Conservation (phyloP, 2,113 vertebrate species). For the Syngnathus typhle region DNA sequence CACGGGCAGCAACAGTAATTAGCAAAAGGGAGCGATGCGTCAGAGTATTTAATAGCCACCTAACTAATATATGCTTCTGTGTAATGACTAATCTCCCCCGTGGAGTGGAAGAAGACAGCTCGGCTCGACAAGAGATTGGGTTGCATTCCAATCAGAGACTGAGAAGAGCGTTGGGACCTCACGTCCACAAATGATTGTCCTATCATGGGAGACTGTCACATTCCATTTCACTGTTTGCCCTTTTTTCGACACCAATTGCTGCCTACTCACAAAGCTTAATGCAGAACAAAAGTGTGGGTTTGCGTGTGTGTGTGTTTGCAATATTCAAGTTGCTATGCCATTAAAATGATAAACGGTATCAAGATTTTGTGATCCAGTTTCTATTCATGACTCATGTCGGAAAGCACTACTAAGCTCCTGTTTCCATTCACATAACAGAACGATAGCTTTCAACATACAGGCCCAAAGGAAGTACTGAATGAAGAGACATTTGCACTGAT, state of each 20-base stretch:
- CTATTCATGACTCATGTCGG: too few relatives aligned
- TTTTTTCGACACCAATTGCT: slow-evolving; percentile 36
- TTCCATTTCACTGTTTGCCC: slow-evolving; percentile 42
- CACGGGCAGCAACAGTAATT: slow-evolving; percentile 34
- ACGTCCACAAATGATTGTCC: slow-evolving; percentile 5
- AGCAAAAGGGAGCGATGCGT: slow-evolving; percentile 41
- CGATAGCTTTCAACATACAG: too few relatives aligned
- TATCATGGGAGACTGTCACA: slow-evolving; percentile 15
- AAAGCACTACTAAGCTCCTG: too few relatives aligned
- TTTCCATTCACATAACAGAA: too few relatives aligned
- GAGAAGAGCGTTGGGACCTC: slow-evolving; percentile 23
- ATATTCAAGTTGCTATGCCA: too few relatives aligned
- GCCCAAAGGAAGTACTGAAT: too few relatives aligned
- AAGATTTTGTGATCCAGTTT: too few relatives aligned
- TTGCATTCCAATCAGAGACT: slow-evolving; percentile 34
- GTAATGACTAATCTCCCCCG: slow-evolving; percentile 46
- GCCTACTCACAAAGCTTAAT: slow-evolving; percentile 52
- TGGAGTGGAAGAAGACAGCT: slow-evolving; percentile 23
- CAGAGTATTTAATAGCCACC: slow-evolving; percentile 48
- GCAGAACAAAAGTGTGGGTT: slow-evolving; percentile 41
- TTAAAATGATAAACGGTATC: too few relatives aligned
- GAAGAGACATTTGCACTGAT: background rate
- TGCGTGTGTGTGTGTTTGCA: background rate
- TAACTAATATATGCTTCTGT: slow-evolving; percentile 58
- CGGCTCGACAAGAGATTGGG: slow-evolving; percentile 45